Base-by-base conservation (phyloP, 2,797 vertebrate species). In the Stomatorhinus walkeri region DNA sequence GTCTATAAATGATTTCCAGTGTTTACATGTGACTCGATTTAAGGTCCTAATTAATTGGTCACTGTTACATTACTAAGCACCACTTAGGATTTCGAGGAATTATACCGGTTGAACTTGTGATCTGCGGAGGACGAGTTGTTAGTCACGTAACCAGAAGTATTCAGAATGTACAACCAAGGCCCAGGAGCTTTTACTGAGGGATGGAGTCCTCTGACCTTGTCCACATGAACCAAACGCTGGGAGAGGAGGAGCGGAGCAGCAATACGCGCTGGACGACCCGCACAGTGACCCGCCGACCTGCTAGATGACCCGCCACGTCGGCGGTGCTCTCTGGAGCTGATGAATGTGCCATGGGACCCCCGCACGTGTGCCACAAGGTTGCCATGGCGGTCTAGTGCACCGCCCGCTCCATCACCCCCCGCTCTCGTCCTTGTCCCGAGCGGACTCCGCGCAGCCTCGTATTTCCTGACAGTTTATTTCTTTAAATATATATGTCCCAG, bases 351-450 rank as follows among this genome's bases (percentile, higher is more conserved):
- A 32, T 59, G 83, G 85, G 85, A 1, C 0, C 28, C 5, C 36
- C 14, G 32, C 32, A 14, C 72, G 14, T 7, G 19, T 12, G 16
- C 72, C 72, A 90, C 89, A 93, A 93, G 91, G 92, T 90, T 48
- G 52, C 54, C 90, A 92, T 89, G 88, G 90, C 83, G 90, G 2
- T 88, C 87, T 88, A 88, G 40, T 16, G 59, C 4, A 6, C n/a
- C 48, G 46, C 28, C 49, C 32, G n/a, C 40, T 40, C 14, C 64
- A 56, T 86, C 61, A 16, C 84, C 49, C 46, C 0, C 1, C 40
- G 7, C 9, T 32, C 22, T 4, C 7, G 36, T 59, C 52, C 81
- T 52, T 4, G 12, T 89, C 43, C 56, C 16, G 7, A 51, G 2
- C 14, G 52, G 24, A 76, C 87, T 32, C 28, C 68, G n/a, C 8